These are phyloP conservation scores for Platycheirus rosarum DNA, from an alignment of 2,888 invertebrate genomes.

Conservation along the genomic window DNA sequence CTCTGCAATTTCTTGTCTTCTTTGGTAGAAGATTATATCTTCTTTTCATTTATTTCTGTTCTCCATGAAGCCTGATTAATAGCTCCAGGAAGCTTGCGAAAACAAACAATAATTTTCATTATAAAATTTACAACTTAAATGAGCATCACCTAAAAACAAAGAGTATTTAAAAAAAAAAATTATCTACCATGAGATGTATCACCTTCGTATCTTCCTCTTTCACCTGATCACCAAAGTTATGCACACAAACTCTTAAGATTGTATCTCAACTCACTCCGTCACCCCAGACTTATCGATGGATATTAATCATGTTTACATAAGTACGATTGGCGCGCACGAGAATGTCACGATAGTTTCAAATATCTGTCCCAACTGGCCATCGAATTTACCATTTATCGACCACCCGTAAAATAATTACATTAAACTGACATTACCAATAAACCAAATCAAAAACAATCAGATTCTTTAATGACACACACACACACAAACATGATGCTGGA, in stretches of 20 bases:
- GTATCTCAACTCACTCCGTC: background rate
- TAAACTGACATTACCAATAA: constrained; percentile 70
- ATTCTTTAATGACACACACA: background rate
- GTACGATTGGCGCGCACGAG: constrained; percentile 26
- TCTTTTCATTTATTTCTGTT: too few species aligned
- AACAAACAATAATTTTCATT: background rate
- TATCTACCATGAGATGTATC: background rate
- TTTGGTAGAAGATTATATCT: too few species aligned
- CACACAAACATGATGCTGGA: background rate
- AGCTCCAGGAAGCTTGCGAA: background rate
- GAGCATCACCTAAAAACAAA: background rate
- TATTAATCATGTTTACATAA: constrained; percentile 59
- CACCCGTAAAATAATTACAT: constrained; percentile 72
- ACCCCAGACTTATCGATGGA: constrained; percentile 49
- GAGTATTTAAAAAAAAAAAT: too few species aligned
- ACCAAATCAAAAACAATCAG: constrained; percentile 42
- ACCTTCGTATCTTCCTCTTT: background rate
- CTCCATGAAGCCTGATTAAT: background rate
- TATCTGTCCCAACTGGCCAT: constrained; percentile 44
- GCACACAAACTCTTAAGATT: background rate
- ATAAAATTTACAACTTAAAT: background rate
- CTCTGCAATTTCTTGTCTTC: too few species aligned
- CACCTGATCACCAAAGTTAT: background rate
- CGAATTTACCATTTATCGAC: constrained; percentile 44
- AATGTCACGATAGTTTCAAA: constrained; percentile 56